Evolutionary conservation across 2,113 vertebrate genomes (phyloP).

Genomic region (Baryphthengus martii): DNA sequence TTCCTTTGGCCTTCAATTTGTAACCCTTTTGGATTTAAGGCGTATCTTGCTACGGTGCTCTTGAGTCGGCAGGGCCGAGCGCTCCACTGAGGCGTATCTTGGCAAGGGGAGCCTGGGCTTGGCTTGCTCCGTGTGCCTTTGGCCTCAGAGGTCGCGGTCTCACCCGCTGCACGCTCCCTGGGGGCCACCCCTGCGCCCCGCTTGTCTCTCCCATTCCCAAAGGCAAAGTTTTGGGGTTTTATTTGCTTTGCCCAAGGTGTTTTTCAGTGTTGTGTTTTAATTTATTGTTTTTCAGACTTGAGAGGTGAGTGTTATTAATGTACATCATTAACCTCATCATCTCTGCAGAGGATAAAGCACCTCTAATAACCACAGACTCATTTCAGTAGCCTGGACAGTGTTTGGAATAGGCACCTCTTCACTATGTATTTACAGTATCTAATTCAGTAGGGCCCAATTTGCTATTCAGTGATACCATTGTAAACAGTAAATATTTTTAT

Average conservation of each 20-base stretch:
- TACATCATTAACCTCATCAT: not conserved
- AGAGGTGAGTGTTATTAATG: not conserved
- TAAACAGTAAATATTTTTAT: not conserved
- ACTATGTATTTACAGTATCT: not conserved
- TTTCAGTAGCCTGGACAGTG: fast-evolving
- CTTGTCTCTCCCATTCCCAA: fast-evolving
- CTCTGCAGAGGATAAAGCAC: not conserved
- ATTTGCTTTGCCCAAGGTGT: not conserved
- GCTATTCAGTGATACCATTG: not conserved
- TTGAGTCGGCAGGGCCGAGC: not conserved
- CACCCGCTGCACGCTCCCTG: fast-evolving
- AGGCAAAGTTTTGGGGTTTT: not conserved
- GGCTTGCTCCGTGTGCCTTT: fast-evolving
- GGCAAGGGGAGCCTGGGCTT: fast-evolving
- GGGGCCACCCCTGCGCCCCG: fast-evolving
- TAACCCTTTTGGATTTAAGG: fast-evolving
- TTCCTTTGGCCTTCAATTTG: too few species aligned
- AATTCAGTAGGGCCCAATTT: not conserved
- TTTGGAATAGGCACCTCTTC: not conserved
- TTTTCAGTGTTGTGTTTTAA: too few species aligned
- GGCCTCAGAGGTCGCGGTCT: fast-evolving
- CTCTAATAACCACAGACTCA: not conserved
- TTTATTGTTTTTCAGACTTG: not conserved
- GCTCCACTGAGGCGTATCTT: fast-evolving
- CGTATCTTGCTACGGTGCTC: fast-evolving